A percentile compares a stretch with the other conserved stretches of the same genome.
Conservation (phyloP, 1,140 invertebrate species). For the Aplysia californica region DNA sequence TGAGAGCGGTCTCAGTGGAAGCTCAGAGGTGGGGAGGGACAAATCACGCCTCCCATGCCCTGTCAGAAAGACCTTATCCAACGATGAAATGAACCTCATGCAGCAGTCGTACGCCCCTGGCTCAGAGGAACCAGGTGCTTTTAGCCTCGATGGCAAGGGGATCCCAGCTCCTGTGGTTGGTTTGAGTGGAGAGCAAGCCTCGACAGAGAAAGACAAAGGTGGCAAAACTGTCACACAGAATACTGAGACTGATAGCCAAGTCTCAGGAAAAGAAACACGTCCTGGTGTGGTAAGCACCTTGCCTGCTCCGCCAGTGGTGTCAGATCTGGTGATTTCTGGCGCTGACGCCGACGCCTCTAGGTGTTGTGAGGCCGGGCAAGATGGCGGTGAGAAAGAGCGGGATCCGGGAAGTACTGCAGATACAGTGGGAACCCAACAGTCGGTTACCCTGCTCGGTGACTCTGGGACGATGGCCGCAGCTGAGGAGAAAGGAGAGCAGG, state of each 20-base stretch:
- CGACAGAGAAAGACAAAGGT: background rate
- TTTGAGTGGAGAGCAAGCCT: background rate
- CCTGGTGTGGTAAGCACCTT: no score
- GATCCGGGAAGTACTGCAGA: no score
- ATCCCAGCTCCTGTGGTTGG: background rate
- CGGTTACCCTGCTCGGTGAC: no score
- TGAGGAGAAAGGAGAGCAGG: no score
- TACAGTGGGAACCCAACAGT: no score
- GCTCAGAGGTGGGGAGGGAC: background rate
- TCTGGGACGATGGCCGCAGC: no score
- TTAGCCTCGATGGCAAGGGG: background rate
- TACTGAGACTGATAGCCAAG: background rate
- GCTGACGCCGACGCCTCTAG: no score
- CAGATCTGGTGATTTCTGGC: no score
- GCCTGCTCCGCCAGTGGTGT: no score
- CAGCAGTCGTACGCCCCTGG: conserved; percentile 5
- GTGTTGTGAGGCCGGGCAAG: background rate
- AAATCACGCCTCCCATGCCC: no score
- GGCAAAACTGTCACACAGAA: background rate
- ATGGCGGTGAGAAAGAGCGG: background rate
- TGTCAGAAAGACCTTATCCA: background rate
- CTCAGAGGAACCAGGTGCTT: background rate
- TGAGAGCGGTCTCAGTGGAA: background rate
- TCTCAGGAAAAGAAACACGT: background rate
- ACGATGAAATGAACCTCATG: conserved; percentile 25